Evolutionary conservation across 2,888 invertebrate genomes (phyloP).

Genomic region (Agrochola litura): DNA sequence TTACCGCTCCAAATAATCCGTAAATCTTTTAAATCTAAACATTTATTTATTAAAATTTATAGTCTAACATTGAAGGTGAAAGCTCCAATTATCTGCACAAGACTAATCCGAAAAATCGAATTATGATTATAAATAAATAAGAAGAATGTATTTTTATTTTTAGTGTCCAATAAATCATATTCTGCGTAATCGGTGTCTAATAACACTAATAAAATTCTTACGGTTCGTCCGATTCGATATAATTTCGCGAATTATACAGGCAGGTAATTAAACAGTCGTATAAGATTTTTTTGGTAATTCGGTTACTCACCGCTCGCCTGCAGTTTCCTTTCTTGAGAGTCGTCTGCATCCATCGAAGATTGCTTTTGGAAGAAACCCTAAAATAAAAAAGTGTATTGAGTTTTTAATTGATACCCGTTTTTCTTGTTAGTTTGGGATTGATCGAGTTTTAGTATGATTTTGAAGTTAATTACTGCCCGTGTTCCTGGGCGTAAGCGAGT

Average conservation of each 20-base stretch:
- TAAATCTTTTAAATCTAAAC: constrained; percentile 28
- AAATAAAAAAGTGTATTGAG: constrained; percentile 51
- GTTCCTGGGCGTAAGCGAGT: constrained; percentile 16
- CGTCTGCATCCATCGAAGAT: constrained; percentile 85
- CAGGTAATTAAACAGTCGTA: constrained; percentile 44
- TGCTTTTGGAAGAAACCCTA: constrained; percentile 89
- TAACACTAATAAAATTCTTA: constrained; percentile 60
- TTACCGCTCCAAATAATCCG: constrained; percentile 8
- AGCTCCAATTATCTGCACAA: constrained; percentile 57
- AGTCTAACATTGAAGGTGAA: constrained; percentile 34
- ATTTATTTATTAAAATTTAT: constrained; percentile 35
- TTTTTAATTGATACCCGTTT: constrained; percentile 53
- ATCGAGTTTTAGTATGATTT: constrained; percentile 34
- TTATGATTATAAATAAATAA: constrained; percentile 42
- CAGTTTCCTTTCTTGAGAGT: constrained; percentile 87
- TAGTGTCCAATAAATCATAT: constrained; percentile 59
- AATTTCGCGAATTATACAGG: constrained; percentile 45
- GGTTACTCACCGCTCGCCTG: constrained; percentile 86
- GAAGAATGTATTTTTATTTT: constrained; percentile 44
- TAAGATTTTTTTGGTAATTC: constrained; percentile 24
- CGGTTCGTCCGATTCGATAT: constrained; percentile 46
- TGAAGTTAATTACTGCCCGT: constrained; percentile 26
- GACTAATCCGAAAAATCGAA: constrained; percentile 38
- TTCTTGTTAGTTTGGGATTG: constrained; percentile 42
- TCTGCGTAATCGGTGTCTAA: constrained; percentile 49